Percentiles rank a stretch among this genome's conserved stretches.
These are phyloP conservation scores for Diaprepes abbreviatus DNA, from an alignment of 2,888 invertebrate species.

Conservation along the genomic window DNA sequence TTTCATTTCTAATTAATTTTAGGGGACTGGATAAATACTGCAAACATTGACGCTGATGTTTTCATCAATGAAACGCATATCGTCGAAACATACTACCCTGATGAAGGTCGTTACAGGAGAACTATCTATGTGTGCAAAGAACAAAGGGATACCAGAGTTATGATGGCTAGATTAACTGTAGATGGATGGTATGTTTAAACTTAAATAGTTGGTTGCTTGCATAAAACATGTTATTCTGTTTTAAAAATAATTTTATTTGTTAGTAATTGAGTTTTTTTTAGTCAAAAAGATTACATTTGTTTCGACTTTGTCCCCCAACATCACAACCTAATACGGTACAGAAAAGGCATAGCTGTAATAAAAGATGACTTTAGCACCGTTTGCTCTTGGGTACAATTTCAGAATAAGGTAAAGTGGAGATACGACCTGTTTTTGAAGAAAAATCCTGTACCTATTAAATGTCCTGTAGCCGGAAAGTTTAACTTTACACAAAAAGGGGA, in stretches of 20 bases:
- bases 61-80: constrained; percentile 96
- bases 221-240: too few species aligned
- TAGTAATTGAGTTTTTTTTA: too few species aligned
- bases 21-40: constrained; percentile 96
- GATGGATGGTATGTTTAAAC: constrained; percentile 86
- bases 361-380: constrained; percentile 92
- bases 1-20: background rate
- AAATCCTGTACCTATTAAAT: constrained; percentile 91
- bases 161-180: constrained; percentile 97
- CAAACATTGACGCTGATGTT: constrained; percentile 95
- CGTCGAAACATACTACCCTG: constrained; percentile 94
- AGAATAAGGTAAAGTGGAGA: constrained; percentile 86
- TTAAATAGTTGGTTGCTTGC: too few species aligned
- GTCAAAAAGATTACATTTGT: constrained; percentile 97
- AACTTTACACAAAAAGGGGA: constrained; percentile 94
- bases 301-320: constrained; percentile 96
- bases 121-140: constrained; percentile 96
- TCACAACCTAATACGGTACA: constrained; percentile 94
- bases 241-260: too few species aligned
- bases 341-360: constrained; percentile 89
- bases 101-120: constrained; percentile 87
- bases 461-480: constrained; percentile 97
- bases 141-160: constrained; percentile 88
- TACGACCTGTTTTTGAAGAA: constrained; percentile 89
- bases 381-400: constrained; percentile 95